Conservation (phyloP, 2,888 invertebrate genomes). For the Seira ritae region DNA sequence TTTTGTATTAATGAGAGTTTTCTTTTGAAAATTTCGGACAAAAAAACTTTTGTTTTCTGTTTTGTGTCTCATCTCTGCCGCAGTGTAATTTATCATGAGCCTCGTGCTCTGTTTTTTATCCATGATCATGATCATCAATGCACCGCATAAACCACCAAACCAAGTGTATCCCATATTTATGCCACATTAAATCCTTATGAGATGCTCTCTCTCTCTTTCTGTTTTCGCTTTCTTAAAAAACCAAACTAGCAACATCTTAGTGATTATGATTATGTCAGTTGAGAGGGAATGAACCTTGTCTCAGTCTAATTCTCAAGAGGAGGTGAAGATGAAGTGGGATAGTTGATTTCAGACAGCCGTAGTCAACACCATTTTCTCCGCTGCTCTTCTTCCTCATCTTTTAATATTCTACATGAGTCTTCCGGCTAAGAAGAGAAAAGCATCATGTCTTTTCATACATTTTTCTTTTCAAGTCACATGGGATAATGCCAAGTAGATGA, state of each 20-base stretch:
- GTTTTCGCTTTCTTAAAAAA: background rate
- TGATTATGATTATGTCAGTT: too few species aligned
- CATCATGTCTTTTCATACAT: too few species aligned
- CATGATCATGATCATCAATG: too few species aligned
- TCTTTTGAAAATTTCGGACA: too few species aligned
- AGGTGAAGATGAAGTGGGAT: constrained; percentile 13
- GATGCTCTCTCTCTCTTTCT: background rate
- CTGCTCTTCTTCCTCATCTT: background rate
- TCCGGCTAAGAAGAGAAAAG: background rate
- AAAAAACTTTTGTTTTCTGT: background rate
- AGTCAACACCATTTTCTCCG: background rate
- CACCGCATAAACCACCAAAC: too few species aligned
- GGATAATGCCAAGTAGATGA: too few species aligned
- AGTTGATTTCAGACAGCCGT: background rate
- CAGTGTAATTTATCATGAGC: background rate
- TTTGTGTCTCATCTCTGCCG: background rate
- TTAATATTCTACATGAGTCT: constrained; percentile 4
- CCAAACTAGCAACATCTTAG: too few species aligned
- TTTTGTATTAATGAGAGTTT: too few species aligned
- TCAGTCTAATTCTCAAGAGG: background rate
- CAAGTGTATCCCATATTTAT: constrained; percentile 2
- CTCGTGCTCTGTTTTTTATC: background rate
- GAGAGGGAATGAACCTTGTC: too few species aligned
- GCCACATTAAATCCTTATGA: background rate
- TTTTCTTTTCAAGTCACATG: too few species aligned